Conservation (phyloP, 2,888 invertebrate species). For the Mythimna pallens region DNA sequence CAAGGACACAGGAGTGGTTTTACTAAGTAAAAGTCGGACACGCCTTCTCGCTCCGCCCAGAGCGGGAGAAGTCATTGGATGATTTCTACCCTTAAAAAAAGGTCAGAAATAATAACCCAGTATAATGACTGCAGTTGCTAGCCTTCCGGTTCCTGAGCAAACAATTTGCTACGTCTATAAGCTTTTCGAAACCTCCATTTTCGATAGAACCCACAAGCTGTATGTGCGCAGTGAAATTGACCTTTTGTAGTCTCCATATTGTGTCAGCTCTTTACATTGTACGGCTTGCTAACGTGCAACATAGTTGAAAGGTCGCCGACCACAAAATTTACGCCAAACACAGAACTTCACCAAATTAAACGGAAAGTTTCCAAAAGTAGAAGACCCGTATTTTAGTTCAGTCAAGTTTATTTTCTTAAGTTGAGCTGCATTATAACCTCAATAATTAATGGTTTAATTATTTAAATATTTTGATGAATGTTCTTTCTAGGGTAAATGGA, state of each 20-base stretch:
- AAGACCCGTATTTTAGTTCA: slow-evolving; percentile 34
- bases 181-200: slow-evolving; percentile 27
- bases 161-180: slow-evolving; percentile 23
- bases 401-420: slow-evolving; percentile 44
- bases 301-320: slow-evolving; percentile 51
- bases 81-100: no score
- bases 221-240: slow-evolving; percentile 12
- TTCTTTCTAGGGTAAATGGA: slow-evolving; percentile 10
- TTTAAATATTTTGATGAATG: slow-evolving; percentile 50
- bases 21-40: no score
- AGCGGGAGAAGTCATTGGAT: no score
- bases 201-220: neutral
- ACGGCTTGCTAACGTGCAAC: slow-evolving; percentile 32
- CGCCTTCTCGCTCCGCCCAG: no score
- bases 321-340: slow-evolving; percentile 40
- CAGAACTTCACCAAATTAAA: slow-evolving; percentile 51
- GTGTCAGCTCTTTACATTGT: slow-evolving; percentile 17
- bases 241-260: slow-evolving; percentile 38
- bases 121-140: neutral
- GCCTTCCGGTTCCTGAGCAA: slow-evolving; percentile 9
- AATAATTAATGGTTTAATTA: slow-evolving; percentile 55
- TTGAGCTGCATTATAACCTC: slow-evolving; percentile 32
- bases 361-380: slow-evolving; percentile 46
- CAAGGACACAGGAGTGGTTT: no score
- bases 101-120: slow-evolving; percentile 15